phyloP scores from a whole-genome alignment of 2,797 vertebrate species.

The Poecilia gillii region DNA sequence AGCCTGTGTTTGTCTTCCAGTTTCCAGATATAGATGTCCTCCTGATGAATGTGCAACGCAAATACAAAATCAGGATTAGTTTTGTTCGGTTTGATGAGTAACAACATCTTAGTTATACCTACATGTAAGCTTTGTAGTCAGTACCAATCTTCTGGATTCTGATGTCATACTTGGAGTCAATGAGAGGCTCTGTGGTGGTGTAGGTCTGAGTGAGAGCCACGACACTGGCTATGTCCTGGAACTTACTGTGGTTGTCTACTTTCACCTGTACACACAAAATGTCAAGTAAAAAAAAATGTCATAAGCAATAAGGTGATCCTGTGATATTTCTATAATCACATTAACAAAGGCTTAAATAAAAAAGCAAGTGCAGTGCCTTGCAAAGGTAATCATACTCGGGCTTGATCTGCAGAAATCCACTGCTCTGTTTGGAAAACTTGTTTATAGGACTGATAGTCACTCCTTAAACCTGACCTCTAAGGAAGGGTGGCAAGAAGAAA shows the following conservation, averaged over 20 bases:
- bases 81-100: background rate
- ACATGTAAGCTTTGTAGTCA: slow-evolving; percentile 99
- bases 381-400: background rate
- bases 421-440: background rate
- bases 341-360: background rate
- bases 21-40: slow-evolving; percentile 98
- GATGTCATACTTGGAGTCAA: slow-evolving; percentile 98
- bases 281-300: background rate
- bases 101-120: slow-evolving; percentile 48
- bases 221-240: slow-evolving; percentile 98
- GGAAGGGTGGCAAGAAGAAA: background rate
- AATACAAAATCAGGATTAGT: background rate
- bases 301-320: background rate
- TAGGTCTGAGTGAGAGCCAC: slow-evolving; percentile 98
- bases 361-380: background rate
- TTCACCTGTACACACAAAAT: slow-evolving; percentile 85
- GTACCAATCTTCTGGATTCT: slow-evolving; percentile 97
- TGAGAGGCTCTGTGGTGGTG: slow-evolving; percentile 94
- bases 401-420: background rate
- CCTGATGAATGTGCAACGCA: slow-evolving; percentile 75
- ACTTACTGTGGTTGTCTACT: slow-evolving; percentile 97
- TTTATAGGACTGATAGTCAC: background rate
- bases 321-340: background rate
- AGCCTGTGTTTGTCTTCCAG: slow-evolving; percentile 97
- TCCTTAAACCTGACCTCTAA: background rate